Evolutionary conservation across 2,888 invertebrate genomes (phyloP).

Genomic region (Torymus texanus): DNA sequence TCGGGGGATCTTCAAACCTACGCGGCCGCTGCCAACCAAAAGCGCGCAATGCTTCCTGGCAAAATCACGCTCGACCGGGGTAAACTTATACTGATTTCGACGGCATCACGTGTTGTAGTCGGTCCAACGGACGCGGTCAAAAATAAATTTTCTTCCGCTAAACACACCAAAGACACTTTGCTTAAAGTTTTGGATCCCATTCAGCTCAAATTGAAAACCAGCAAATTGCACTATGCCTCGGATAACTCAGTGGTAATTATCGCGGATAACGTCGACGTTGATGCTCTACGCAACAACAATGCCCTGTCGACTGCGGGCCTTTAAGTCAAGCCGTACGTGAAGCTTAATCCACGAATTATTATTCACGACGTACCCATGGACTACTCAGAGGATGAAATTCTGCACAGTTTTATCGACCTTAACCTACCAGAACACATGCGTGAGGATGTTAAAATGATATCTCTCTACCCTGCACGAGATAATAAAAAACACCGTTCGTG

Average conservation of each 20-base stretch:
- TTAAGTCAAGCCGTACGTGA: not conserved
- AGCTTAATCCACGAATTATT: not conserved
- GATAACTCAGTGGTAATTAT: not conserved
- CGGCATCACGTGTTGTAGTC: not conserved
- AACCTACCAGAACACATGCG: not conserved
- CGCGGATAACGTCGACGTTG: not conserved
- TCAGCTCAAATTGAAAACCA: not conserved
- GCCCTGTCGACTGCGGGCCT: not conserved
- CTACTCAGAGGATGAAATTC: not conserved
- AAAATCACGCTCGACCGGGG: not conserved
- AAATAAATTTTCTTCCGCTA: not conserved
- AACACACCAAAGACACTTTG: not conserved
- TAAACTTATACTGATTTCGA: not conserved
- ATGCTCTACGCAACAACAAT: not conserved
- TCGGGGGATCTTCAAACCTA: too few species aligned
- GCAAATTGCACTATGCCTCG: not conserved
- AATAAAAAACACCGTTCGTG: not conserved
- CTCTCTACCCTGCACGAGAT: not conserved
- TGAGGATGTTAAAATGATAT: not conserved
- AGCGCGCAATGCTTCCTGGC: too few species aligned
- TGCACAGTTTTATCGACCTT: not conserved
- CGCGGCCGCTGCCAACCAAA: too few species aligned
- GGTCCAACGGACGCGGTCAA: not conserved
- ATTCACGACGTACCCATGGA: constrained; percentile 11
- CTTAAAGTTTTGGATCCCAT: not conserved